Percentiles rank a stretch among this genome's conserved stretches.
These are phyloP conservation scores for Asobara japonica DNA, from an alignment of 1,140 invertebrate species.

Conservation along the genomic window DNA sequence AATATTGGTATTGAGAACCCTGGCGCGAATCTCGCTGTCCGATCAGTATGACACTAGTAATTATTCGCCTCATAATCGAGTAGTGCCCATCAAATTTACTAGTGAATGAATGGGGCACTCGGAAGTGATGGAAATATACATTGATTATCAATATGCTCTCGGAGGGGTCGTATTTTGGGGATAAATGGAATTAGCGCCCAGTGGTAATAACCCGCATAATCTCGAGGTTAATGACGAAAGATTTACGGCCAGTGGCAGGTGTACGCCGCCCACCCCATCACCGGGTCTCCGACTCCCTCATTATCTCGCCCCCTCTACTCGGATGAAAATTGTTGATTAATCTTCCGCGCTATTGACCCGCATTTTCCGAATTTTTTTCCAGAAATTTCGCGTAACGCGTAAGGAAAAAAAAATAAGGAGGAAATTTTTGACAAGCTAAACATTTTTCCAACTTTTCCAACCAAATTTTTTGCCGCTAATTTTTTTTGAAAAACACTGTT, in stretches of 20 bases:
- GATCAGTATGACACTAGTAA: too few species aligned
- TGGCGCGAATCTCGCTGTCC: too few species aligned
- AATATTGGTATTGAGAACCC: too few species aligned
- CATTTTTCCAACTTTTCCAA: too few species aligned
- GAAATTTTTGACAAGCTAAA: too few species aligned
- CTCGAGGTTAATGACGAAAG: slow-evolving; percentile 41
- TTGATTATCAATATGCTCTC: slow-evolving; percentile 11
- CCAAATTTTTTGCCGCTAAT: too few species aligned
- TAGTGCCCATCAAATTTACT: slow-evolving; percentile 19
- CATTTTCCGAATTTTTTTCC: too few species aligned
- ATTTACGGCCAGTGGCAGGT: slow-evolving; percentile 34
- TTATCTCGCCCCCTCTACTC: not conserved
- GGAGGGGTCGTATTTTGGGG: not conserved
- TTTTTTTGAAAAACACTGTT: too few species aligned
- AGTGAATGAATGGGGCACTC: not conserved
- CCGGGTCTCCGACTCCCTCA: not conserved
- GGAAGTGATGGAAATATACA: not conserved
- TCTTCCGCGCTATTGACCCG: not conserved
- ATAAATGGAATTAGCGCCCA: slow-evolving; percentile 41
- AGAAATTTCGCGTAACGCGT: too few species aligned
- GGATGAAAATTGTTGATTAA: not conserved
- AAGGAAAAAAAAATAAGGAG: too few species aligned
- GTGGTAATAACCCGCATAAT: slow-evolving; percentile 42
- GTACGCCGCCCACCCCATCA: not conserved
- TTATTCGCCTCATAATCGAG: too few species aligned